Percentiles rank a stretch among this genome's conserved stretches.
These are phyloP conservation scores for Antechinus flavipes DNA, from an alignment of 2,113 vertebrate genomes.

Conservation along the genomic window DNA sequence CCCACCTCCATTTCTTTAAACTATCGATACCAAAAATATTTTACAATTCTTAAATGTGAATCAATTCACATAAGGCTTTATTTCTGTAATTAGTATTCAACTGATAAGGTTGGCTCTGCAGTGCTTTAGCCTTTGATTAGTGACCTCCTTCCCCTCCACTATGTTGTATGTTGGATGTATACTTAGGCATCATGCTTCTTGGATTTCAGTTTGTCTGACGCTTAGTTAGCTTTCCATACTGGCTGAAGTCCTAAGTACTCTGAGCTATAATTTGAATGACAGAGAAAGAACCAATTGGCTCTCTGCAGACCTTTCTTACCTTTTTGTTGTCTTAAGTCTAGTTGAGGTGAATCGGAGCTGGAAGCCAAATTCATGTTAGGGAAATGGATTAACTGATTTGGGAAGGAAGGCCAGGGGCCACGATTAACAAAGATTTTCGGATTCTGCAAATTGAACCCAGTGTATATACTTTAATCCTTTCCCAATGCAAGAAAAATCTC, in stretches of 20 bases:
- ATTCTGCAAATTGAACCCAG: slow-evolving; percentile 54
- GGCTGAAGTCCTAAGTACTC: not conserved
- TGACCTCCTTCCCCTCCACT: slow-evolving; percentile 62
- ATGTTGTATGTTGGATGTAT: not conserved
- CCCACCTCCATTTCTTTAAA: not conserved
- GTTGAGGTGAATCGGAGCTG: slow-evolving; percentile 78
- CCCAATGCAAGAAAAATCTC: slow-evolving; percentile 55
- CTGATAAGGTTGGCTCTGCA: slow-evolving; percentile 81
- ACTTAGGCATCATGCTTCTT: slow-evolving; percentile 37
- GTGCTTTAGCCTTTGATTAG: slow-evolving; percentile 77
- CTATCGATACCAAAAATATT: slow-evolving; percentile 17
- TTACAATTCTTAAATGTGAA: slow-evolving; percentile 66
- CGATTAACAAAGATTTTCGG: slow-evolving; percentile 20
- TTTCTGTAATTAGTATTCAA: slow-evolving; percentile 86
- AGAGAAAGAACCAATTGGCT: not conserved
- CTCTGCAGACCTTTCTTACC: slow-evolving; percentile 42
- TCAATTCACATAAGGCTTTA: slow-evolving; percentile 39
- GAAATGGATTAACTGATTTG: slow-evolving; percentile 10
- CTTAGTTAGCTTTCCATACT: not conserved
- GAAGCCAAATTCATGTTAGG: not conserved
- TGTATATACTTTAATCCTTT: slow-evolving; percentile 64
- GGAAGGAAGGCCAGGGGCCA: not conserved
- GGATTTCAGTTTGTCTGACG: not conserved
- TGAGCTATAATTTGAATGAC: slow-evolving; percentile 20
- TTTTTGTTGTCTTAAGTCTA: slow-evolving; percentile 64